A percentile compares a stretch with the other conserved stretches of the same genome.
These are phyloP conservation scores for Aricia artaxerxes DNA, from an alignment of 2,888 invertebrate species.

Conservation along the genomic window DNA sequence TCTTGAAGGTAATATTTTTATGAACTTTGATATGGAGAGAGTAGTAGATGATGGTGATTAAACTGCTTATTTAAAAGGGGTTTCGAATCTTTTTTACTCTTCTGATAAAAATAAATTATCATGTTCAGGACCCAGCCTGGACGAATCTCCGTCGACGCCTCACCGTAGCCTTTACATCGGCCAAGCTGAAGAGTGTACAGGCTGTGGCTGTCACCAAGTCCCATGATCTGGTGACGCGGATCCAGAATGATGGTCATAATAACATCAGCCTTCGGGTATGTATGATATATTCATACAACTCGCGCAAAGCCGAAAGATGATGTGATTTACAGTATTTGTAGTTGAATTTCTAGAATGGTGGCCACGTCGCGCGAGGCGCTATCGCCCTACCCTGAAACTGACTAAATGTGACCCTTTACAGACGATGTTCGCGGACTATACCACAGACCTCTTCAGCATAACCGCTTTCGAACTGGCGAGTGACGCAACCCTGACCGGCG, in stretches of 20 bases:
- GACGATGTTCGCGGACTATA: constrained; percentile 45
- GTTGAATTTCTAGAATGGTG: too few species aligned
- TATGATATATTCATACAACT: too few species aligned
- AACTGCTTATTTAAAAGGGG: too few species aligned
- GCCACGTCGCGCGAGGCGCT: too few species aligned
- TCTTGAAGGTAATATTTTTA: constrained; percentile 49
- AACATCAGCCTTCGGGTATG: constrained; percentile 7
- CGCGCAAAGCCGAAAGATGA: too few species aligned
- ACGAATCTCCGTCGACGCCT: constrained; percentile 48
- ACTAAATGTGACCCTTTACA: constrained; percentile 25
- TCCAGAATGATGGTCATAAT: constrained; percentile 15
- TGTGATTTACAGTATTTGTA: too few species aligned
- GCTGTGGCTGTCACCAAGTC: constrained; percentile 44
- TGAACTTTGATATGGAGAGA: too few species aligned
- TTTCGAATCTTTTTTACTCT: too few species aligned
- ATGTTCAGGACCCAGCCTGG: constrained; percentile 54
- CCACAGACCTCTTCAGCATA: constrained; percentile 46
- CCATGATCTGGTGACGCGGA: constrained; percentile 45
- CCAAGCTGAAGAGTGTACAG: constrained; percentile 49
- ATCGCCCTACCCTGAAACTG: too few species aligned
- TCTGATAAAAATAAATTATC: background rate
- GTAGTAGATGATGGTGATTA: too few species aligned
- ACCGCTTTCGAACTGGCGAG: constrained; percentile 45
- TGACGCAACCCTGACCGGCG: constrained; percentile 45
- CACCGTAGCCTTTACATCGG: constrained; percentile 50